phyloP scores from a whole-genome alignment of 2,113 vertebrate genomes.

The Zapus hudsonius region DNA sequence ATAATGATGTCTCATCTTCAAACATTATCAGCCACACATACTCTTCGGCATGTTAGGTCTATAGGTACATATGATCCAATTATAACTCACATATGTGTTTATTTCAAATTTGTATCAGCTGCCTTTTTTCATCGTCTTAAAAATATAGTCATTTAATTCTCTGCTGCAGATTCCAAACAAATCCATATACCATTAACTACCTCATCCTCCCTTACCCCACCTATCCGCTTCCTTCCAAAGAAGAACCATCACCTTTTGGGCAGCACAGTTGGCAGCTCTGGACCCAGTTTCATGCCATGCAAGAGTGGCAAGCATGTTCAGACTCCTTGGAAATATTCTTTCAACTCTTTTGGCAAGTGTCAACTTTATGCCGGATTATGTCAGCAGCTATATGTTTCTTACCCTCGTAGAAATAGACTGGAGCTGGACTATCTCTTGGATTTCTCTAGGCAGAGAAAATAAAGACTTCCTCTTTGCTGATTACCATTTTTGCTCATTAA shows the following conservation, averaged over 20 bases:
- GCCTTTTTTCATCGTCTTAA: neutral
- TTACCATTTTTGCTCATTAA: constrained; percentile 76
- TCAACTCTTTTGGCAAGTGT: constrained; percentile 74
- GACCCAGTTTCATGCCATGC: constrained; percentile 40
- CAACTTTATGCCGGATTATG: constrained; percentile 72
- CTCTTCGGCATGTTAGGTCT: neutral
- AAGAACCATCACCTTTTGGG: constrained; percentile 58
- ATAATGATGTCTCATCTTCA: neutral
- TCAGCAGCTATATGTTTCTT: constrained; percentile 67
- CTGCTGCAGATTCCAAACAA: neutral
- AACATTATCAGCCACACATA: neutral
- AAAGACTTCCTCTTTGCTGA: constrained; percentile 56
- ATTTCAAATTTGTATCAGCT: neutral
- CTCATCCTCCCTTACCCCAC: neutral
- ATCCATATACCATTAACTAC: neutral
- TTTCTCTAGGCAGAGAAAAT: constrained; percentile 65
- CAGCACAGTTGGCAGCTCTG: constrained; percentile 55
- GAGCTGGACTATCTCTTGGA: constrained; percentile 55
- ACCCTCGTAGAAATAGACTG: constrained; percentile 61
- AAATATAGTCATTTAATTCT: neutral
- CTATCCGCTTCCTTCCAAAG: constrained; percentile 27
- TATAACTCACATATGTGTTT: neutral
- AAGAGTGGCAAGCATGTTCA: constrained; percentile 70
- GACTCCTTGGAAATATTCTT: constrained; percentile 74
- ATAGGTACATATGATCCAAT: neutral